Percentiles rank a stretch among this genome's conserved stretches.
These are phyloP conservation scores for Hyposmocoma kahamanoa DNA, from an alignment of 1,140 invertebrate species.

Conservation along the genomic window DNA sequence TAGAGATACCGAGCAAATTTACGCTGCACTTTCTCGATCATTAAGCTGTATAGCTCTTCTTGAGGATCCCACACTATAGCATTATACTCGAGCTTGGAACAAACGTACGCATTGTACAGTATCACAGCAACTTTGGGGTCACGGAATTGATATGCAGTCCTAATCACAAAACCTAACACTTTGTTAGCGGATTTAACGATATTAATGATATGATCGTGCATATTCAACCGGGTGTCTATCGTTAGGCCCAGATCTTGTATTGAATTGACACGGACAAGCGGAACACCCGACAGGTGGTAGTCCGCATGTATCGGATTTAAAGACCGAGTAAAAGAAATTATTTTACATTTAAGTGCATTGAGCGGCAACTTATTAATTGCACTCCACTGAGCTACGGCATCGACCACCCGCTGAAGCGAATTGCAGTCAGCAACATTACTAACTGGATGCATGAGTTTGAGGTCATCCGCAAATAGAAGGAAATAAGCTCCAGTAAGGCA, in stretches of 20 bases:
- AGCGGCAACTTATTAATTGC: not conserved
- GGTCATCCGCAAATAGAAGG: slow-evolving; percentile 4
- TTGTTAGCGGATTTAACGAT: not conserved
- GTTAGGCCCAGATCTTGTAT: not conserved
- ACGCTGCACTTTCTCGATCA: not conserved
- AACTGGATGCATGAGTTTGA: not conserved
- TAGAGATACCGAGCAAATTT: not conserved
- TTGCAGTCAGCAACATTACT: not conserved
- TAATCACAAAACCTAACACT: not conserved
- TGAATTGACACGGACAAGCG: not conserved
- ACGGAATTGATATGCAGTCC: not conserved
- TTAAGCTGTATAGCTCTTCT: not conserved
- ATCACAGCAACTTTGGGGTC: not conserved
- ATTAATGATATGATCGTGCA: not conserved
- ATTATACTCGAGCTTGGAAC: not conserved
- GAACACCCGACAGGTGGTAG: not conserved
- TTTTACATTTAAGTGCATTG: not conserved
- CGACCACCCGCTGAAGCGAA: not conserved
- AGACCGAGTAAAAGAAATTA: not conserved
- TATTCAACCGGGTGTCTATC: not conserved
- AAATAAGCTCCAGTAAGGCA: not conserved
- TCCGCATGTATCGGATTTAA: not conserved
- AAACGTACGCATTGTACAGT: not conserved
- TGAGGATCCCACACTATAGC: not conserved
- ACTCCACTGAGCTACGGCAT: not conserved